These are phyloP conservation scores for Delia radicum DNA, from an alignment of 1,140 invertebrate species.

Conservation along the genomic window DNA sequence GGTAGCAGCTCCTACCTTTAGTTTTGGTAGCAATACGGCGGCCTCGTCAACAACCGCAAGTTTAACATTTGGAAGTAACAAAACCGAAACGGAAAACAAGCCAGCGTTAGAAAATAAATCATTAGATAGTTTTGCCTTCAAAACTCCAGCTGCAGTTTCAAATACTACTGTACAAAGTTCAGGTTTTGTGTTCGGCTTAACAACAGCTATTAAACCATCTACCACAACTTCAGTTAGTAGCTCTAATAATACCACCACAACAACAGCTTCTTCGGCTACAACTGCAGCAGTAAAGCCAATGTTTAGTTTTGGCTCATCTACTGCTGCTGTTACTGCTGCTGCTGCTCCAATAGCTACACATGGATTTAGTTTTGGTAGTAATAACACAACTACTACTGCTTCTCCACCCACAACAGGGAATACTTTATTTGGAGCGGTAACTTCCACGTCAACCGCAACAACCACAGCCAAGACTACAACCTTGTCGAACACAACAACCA, in stretches of 20 bases:
- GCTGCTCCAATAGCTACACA: background rate
- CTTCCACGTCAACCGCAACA: background rate
- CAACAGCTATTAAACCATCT: constrained; percentile 11
- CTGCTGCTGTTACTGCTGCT: background rate
- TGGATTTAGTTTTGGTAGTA: constrained; percentile 26
- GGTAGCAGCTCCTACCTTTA: constrained; percentile 14
- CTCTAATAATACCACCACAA: background rate
- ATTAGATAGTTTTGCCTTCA: constrained; percentile 7
- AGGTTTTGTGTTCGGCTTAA: constrained; percentile 32
- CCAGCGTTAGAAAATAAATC: background rate
- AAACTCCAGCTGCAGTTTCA: background rate
- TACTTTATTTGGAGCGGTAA: background rate
- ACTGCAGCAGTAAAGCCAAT: constrained; percentile 22
- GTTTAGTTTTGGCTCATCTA: constrained; percentile 12
- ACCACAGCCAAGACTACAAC: background rate
- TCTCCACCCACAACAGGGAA: background rate
- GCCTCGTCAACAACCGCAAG: constrained; percentile 7
- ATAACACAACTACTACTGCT: background rate
- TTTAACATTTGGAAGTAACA: constrained; percentile 8
- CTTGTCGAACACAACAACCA: background rate
- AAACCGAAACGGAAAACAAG: background rate
- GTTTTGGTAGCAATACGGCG: constrained; percentile 9
- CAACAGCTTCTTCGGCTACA: constrained; percentile 12
- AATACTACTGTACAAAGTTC: background rate
- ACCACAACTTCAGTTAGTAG: constrained; percentile 19